Evolutionary conservation across 2,113 vertebrate genomes (phyloP), one percentile per base, ranked within the genome.

Genomic region (Taxidea taxus): DNA sequence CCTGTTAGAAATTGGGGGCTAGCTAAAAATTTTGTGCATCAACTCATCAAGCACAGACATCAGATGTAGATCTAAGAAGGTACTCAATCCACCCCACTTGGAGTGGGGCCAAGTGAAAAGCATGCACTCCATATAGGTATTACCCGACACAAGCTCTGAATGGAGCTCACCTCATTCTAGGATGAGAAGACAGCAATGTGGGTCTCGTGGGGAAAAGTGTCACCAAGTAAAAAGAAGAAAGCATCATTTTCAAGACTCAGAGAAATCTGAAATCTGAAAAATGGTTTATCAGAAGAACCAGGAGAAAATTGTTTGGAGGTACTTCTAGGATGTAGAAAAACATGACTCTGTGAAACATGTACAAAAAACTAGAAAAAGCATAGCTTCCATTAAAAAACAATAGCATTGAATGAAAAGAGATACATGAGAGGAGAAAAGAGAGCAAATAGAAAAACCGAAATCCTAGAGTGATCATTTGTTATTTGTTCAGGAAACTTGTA

Each of bases 401-500:
- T 64, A 78, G 8, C 60, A 60, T 58, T 27, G n/a, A 86, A 37
- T 68, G 60, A 60, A 80, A 87, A 51, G 83, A 82, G 15, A 13
- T 39, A 42, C 5, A 25, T 2, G 12, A 95, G 21, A 39, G n/a
- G 44, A 58, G 11, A 64, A 39, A 80, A 87, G 25, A 81, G 51
- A 92, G 68, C 11, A 58, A 81, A 68, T 18, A 49, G 37, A 87
- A 77, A 77, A 84, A 68, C 7, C 18, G 47, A 84, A 87, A 92
- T 74, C 10, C 18, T 34, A 2, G 15, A 62, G 72, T 27, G 37
- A 70, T 14, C 23, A 2, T 37, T 78, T 29, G 21, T 66, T 91
- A 90, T 95, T 97, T 91, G 66, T 51, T 91, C 54, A 89, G 4
- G 4, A 95, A 96, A 66, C 10, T 64, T 70, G 77, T 86, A 84